Base-by-base conservation (phyloP, 1,140 invertebrate genomes). In the Lucilia cuprina region DNA sequence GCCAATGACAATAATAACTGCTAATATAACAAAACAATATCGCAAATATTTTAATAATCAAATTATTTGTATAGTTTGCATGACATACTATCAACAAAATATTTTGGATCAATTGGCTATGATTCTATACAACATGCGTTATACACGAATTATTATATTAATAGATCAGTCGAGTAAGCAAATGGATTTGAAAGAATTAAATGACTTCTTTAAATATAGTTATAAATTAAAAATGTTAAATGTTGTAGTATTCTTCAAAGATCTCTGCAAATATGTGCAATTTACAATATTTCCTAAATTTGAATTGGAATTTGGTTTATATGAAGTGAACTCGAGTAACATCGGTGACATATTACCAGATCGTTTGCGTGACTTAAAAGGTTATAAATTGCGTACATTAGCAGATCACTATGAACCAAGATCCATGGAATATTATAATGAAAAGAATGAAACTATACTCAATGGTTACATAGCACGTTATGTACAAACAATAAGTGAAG, bases 211-310 rank as follows among this genome's bases (percentile, higher is more conserved):
- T 19, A 1, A 78, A 19, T 78, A 47, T 47, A 41, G 34, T 47
- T 7, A 19, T 9, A 47, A 19, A 47, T 47, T 78, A n/a, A 35
- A 78, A 78, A 78, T 78, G 75, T 47, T 78, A 47, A 78, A 78
- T 19, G 75, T 78, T n/a, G n/a, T 78, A 10, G 35, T 78, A 9
- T n/a, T 35, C 9, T 78, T 41, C 7, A 47, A 47, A 49, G 35
- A 78, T 47, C 49, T 78, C 35, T 47, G 5, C 8, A 2, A 12
- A 19, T 78, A 78, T 47, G 17, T n/a, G 5, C 75, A 47, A 19
- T 78, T 47, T 78, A 47, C 34, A 2, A 19, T 47, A 78, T 78
- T 78, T 78, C 41, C 75, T 2, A 14, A 17, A 10, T 47, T 19
- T 25, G 5, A 78, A n/a, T 8, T 78, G 17, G 75, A 78, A 47